These are phyloP conservation scores for Chinchilla lanigera DNA, from an alignment of 2,113 vertebrate species.

Conservation along the genomic window DNA sequence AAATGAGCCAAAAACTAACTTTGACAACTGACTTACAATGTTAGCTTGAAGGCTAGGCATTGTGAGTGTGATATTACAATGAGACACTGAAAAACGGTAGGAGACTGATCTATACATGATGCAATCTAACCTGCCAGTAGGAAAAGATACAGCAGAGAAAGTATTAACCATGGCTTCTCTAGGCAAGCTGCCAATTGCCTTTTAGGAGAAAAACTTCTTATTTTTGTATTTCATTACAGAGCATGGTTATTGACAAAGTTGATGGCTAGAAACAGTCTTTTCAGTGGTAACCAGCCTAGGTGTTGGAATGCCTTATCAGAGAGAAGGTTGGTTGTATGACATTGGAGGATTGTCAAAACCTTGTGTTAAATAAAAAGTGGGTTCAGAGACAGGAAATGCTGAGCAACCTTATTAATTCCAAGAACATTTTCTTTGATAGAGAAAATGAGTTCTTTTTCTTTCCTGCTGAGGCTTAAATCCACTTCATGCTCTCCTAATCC, in stretches of 20 bases:
- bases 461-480: not conserved
- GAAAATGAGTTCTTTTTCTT: not conserved
- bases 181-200: not conserved
- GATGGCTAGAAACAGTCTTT: not conserved
- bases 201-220: not conserved
- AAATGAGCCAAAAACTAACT: not conserved
- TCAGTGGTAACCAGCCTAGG: not conserved
- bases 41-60: not conserved
- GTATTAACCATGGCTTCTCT: not conserved
- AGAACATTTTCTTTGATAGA: not conserved
- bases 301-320: not conserved
- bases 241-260: not conserved
- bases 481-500: not conserved
- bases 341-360: not conserved
- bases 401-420: not conserved
- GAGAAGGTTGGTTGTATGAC: not conserved
- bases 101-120: not conserved
- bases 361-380: not conserved
- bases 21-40: not conserved
- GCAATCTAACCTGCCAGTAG: too few species aligned
- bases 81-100: not conserved
- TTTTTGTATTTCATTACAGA: not conserved
- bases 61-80: not conserved
- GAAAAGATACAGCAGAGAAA: not conserved
- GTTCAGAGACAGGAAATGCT: accelerated